Conservation (phyloP, 1,140 invertebrate species). For the Scaptomyza pallida region DNA sequence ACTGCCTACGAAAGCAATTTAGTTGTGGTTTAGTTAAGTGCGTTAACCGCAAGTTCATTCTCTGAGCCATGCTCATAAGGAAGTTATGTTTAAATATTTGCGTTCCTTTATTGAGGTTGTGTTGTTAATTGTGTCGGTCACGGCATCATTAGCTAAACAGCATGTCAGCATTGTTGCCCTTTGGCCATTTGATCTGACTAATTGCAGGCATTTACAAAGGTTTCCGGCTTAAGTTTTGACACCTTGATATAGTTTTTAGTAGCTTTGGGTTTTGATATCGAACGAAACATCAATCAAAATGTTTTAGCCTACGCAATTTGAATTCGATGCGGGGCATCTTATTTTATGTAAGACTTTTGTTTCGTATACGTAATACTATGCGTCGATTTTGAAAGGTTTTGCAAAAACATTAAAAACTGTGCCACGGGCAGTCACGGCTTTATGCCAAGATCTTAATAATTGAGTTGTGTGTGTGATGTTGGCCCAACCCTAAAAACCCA, state of each 20-base stretch:
- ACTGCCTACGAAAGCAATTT: slow-evolving; percentile 1
- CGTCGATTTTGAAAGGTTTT: slow-evolving; percentile 15
- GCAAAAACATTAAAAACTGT: slow-evolving; percentile 36
- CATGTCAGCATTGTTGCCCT: slow-evolving; percentile 36
- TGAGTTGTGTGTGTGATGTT: neutral
- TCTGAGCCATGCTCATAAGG: neutral
- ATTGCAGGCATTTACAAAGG: slow-evolving; percentile 27
- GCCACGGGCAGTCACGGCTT: slow-evolving; percentile 43
- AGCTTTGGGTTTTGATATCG: slow-evolving; percentile 16
- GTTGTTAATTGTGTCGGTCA: slow-evolving; percentile 50
- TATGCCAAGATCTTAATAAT: slow-evolving; percentile 9
- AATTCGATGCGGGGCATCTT: slow-evolving; percentile 37
- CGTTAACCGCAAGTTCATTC: slow-evolving; percentile 5
- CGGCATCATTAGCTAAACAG: slow-evolving; percentile 50
- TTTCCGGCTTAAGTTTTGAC: slow-evolving; percentile 33
- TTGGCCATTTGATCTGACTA: slow-evolving; percentile 17
- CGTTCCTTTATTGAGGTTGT: slow-evolving; percentile 16
- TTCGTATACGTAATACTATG: slow-evolving; percentile 8
- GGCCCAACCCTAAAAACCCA: slow-evolving; percentile 25
- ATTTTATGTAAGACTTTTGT: slow-evolving; percentile 4
- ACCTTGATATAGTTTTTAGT: slow-evolving; percentile 24
- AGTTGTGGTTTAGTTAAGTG: slow-evolving; percentile 4
- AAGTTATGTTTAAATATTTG: slow-evolving; percentile 14
- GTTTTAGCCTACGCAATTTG: slow-evolving; percentile 25
- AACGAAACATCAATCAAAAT: slow-evolving; percentile 35